Evolutionary conservation across 1,140 invertebrate species (phyloP), one percentile per base, ranked within the genome.

Genomic region (Drosophila bocqueti): DNA sequence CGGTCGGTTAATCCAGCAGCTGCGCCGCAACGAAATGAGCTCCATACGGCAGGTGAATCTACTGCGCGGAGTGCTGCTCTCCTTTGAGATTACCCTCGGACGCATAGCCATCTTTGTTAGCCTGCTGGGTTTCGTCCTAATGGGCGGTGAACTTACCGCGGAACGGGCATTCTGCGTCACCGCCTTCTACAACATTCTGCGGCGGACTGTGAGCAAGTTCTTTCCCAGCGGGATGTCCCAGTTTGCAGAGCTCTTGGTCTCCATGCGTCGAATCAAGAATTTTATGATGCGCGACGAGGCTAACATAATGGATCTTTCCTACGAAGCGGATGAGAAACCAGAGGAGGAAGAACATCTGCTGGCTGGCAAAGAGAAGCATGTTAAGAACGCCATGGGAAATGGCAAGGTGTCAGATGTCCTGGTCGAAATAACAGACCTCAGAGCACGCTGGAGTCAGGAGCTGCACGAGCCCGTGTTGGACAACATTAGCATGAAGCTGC

Each of bases 21-120:
- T 94, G 5, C 91, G 96, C 76, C 93, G 91, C 79, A 93, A 90
- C 52, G 93, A 94, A 78, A 93, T 96, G 42, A 92, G 91, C 54
- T 93, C 94, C 49, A 95, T 96, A 34, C 94, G 94, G 69, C 94
- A 94, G 79, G 94, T 96, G 13, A 95, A 96, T 7, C 95, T 95
- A 71, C 95, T 97, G 29, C 94, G 95, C 45, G 96, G 96, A 9
- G 92, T 97, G 4, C 94, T 96, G 74, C 93, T 97, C 55, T 96
- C 96, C 0, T 96, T 96, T 66, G 96, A 96, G 67, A 95, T 96
- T 77, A 96, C 96, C 73, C 94, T 95, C 4, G 95, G 96, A 1
- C 95, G 97, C 79, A 93, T 97, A 34, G 95, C 96, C 34, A 94
- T 97, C 58, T 97, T 97, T 84, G 93, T 96, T 62, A 96, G 96